Conservation (phyloP, 2,888 invertebrate genomes). For the Drosophila neonasuta region DNA sequence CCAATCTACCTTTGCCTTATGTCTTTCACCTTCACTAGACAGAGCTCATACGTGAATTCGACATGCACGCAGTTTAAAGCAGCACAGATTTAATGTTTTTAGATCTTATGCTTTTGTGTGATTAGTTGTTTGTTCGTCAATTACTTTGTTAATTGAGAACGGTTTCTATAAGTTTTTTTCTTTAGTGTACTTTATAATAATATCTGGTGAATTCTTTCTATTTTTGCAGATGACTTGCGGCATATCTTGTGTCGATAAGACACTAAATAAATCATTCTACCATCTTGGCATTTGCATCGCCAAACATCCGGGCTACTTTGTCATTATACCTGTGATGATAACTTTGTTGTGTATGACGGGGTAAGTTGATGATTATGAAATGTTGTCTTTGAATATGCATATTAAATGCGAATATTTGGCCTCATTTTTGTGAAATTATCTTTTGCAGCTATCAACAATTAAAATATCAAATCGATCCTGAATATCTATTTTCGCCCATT, state of each 20-base stretch:
- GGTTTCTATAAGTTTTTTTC: constrained; percentile 12
- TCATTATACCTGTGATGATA: constrained; percentile 92
- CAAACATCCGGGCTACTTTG: constrained; percentile 92
- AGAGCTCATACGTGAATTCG: constrained; percentile 39
- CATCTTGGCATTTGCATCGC: constrained; percentile 91
- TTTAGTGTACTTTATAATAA: constrained; percentile 5
- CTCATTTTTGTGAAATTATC: constrained; percentile 9
- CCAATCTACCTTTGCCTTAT: constrained; percentile 41
- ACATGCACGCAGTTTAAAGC: constrained; percentile 42
- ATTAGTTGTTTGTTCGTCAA: constrained; percentile 1
- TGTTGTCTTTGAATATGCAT: background rate
- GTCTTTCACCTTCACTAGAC: constrained; percentile 62
- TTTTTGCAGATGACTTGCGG: constrained; percentile 87
- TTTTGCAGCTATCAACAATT: constrained; percentile 87
- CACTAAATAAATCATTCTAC: constrained; percentile 91
- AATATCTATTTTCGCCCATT: constrained; percentile 94
- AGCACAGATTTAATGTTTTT: constrained; percentile 25
- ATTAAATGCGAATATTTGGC: background rate
- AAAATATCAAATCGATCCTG: constrained; percentile 95
- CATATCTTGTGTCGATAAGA: constrained; percentile 89
- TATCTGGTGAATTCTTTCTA: background rate
- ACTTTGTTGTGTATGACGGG: constrained; percentile 92
- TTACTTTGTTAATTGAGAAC: constrained; percentile 1
- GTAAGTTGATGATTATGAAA: constrained; percentile 63
- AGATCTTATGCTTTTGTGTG: constrained; percentile 19